Base-by-base conservation (phyloP, 1,140 invertebrate genomes). In the Diploscapter pachys region DNA sequence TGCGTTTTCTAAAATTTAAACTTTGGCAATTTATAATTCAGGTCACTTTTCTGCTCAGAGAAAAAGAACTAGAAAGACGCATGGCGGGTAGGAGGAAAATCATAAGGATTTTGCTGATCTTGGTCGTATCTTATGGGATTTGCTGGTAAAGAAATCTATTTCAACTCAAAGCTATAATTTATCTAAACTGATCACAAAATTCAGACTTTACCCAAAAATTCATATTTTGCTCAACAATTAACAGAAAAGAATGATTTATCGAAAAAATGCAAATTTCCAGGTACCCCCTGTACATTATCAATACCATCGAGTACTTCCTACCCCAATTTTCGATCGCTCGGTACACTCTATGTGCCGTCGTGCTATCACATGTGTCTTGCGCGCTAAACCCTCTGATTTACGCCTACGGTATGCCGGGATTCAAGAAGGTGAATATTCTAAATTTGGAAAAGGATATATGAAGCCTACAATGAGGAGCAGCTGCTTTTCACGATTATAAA, bases 271-370 rank as follows among this genome's bases (percentile, higher is more conserved):
- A 31, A n/a, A 8, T 65, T 13, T 71, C 56, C 63, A 76, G 75
- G 75, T 79, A 79, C 61, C 78, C 78, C 6, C 77, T 79, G 4
- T 79, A 79, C 72, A 73, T 79, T 4, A 79, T 79, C 71, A 79
- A 79, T 64, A 76, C 78, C 1, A 79, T 79, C 56, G 71, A 79
- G 64, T 69, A 74, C 65, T 75, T 79, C 52, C 75, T 67, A 59
- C 78, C 78, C 3, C 53, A 78, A 49, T 68, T 72, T 56, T 68
- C 66, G 4, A 68, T 74, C 53, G 64, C 69, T 8, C 31, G 65
- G 51, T 54, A 70, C 5, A 78, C 77, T 3, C 64, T 79, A 6
- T 72, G 61, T 52, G 64, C 78, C 31, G 78, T 79, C 5, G 77
- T 79, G 51, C 64, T 79, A 31, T 79, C 78, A 11, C 78, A 79